phyloP scores from a whole-genome alignment of 2,888 invertebrate species.

The Microchrysa polita region DNA sequence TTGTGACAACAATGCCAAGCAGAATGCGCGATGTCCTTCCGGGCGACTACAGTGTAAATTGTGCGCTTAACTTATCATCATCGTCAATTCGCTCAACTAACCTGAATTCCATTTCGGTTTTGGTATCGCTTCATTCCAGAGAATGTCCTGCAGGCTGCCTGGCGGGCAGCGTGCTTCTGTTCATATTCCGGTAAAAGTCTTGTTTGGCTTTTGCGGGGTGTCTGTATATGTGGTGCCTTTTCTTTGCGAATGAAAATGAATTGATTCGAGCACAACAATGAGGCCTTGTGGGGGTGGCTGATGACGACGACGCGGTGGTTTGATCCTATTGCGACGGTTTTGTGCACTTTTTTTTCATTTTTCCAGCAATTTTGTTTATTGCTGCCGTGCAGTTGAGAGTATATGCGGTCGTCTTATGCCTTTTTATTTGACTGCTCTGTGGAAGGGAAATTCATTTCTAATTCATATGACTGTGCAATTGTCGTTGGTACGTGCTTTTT shows the following conservation, averaged over 20 bases:
- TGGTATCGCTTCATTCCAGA: conserved; percentile 31
- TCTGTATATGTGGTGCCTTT: conserved; percentile 18
- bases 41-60: conserved; percentile 19
- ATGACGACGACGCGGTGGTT: conserved; percentile 8
- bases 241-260: background rate
- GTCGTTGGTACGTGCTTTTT: conserved; percentile 49
- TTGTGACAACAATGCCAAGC: conserved; percentile 14
- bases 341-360: conserved; percentile 27
- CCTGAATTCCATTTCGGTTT: conserved; percentile 48
- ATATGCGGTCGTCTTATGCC: conserved; percentile 46
- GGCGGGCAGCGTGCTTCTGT: conserved; percentile 38
- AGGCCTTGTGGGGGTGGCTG: conserved; percentile 29
- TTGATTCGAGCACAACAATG: conserved; percentile 30
- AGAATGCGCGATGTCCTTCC: conserved; percentile 29
- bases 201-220: conserved; percentile 22
- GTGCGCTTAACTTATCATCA: conserved; percentile 45
- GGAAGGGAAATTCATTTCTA: conserved; percentile 47
- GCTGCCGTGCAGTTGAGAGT: conserved; percentile 41
- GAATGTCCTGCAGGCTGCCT: conserved; percentile 22
- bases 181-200: conserved; percentile 21
- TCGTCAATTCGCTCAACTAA: conserved; percentile 48
- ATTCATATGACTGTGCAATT: conserved; percentile 47
- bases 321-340: background rate
- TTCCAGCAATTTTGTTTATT: conserved; percentile 48
- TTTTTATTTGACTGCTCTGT: conserved; percentile 45